Evolutionary conservation across 2,113 vertebrate species (phyloP).

Genomic region (Cyphomyrus plagiostoma): DNA sequence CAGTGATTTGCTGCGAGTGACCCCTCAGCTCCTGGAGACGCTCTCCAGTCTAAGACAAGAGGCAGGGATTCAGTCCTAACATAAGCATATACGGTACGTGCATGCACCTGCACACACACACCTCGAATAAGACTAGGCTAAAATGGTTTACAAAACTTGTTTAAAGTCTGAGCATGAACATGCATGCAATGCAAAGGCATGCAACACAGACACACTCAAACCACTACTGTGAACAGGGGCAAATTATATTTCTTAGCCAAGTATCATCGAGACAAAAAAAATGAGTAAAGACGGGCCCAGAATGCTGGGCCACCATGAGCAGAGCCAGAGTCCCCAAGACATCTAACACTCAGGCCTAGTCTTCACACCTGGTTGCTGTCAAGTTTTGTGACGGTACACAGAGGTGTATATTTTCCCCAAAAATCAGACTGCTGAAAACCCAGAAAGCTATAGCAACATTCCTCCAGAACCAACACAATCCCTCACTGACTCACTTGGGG

Average conservation of each 20-base stretch:
- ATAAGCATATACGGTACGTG: background rate
- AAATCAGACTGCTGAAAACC: background rate
- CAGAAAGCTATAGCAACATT: constrained; percentile 1
- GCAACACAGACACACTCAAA: background rate
- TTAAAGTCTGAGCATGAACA: background rate
- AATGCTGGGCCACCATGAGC: background rate
- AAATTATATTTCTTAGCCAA: background rate
- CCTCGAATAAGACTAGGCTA: background rate
- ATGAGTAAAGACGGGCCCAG: background rate
- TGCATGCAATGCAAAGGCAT: background rate
- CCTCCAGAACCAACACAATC: background rate
- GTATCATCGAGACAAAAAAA: background rate
- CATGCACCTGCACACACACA: background rate
- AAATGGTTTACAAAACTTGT: background rate
- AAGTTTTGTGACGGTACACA: background rate
- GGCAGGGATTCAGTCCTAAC: background rate
- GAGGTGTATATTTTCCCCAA: background rate
- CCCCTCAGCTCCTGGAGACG: constrained; percentile 77
- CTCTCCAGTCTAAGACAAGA: constrained; percentile 76
- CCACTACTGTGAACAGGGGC: background rate
- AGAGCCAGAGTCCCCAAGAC: background rate
- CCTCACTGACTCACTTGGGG: background rate
- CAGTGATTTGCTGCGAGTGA: constrained; percentile 88
- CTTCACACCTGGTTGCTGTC: background rate
- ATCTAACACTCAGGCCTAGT: background rate